Evolutionary conservation across 2,888 invertebrate genomes (phyloP).

Genomic region (Aleiodes alternator): DNA sequence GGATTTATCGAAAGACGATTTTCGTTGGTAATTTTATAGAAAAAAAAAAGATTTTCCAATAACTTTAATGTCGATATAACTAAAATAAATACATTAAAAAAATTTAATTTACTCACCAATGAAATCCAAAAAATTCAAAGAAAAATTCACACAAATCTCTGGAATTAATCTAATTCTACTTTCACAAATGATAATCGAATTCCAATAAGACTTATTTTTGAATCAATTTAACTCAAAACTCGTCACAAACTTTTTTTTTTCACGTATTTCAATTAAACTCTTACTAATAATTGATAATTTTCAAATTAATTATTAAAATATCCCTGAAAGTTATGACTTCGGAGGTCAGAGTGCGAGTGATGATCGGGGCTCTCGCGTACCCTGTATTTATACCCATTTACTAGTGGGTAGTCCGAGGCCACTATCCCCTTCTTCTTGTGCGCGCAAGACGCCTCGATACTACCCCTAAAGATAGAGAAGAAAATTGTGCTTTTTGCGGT

Average conservation of each 20-base stretch:
- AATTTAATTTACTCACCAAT: background rate
- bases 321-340: conserved; percentile 61
- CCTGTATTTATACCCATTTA: conserved; percentile 68
- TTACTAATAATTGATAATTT: background rate
- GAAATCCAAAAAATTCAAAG: conserved; percentile 9
- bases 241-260: background rate
- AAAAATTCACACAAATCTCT: background rate
- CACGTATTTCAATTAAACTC: background rate
- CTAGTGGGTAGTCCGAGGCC: conserved; percentile 42
- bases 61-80: background rate
- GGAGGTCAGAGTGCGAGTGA: conserved; percentile 72
- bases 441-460: conserved; percentile 26
- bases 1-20: too few species aligned
- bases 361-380: conserved; percentile 70
- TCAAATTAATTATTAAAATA: background rate
- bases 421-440: conserved; percentile 47
- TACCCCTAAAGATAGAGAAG: conserved; percentile 38
- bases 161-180: background rate
- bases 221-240: background rate
- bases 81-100: background rate
- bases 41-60: too few species aligned
- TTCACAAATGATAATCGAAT: conserved; percentile 5
- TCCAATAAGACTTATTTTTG: background rate
- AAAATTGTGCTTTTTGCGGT: conserved; percentile 28
- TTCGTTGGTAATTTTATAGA: too few species aligned